Conservation (phyloP, 1,140 invertebrate genomes). For the Aradophagus sp. region DNA sequence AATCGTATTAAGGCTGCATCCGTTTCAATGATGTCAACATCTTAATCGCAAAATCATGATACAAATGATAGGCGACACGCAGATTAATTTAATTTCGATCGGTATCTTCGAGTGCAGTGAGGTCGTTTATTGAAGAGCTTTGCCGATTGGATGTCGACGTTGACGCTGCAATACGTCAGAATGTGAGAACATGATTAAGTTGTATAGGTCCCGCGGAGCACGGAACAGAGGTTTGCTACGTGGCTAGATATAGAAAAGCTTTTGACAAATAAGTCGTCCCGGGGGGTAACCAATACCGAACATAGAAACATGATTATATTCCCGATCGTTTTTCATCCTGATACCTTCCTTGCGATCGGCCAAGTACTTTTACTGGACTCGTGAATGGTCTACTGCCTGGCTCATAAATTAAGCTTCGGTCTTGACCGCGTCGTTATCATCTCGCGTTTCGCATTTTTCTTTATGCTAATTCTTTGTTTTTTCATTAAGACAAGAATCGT, state of each 20-base stretch:
- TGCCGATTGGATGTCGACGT: slow-evolving; percentile 46
- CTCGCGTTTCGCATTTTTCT: slow-evolving; percentile 22
- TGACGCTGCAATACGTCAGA: slow-evolving; percentile 63
- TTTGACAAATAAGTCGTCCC: slow-evolving; percentile 67
- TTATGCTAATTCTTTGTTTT: slow-evolving; percentile 14
- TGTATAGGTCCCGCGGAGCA: slow-evolving; percentile 42
- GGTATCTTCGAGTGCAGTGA: slow-evolving; percentile 46
- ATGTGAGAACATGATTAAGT: slow-evolving; percentile 69
- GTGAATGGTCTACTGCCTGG: slow-evolving; percentile 37
- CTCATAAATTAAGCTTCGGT: slow-evolving; percentile 48
- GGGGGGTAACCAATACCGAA: slow-evolving; percentile 59
- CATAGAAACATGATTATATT: slow-evolving; percentile 54
- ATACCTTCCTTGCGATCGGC: slow-evolving; percentile 49
- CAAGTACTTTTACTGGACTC: slow-evolving; percentile 25
- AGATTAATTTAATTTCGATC: slow-evolving; percentile 65
- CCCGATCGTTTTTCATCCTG: slow-evolving; percentile 52
- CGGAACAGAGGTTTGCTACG: slow-evolving; percentile 46
- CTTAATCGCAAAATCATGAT: slow-evolving; percentile 30
- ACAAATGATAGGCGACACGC: slow-evolving; percentile 37
- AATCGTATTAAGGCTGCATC: slow-evolving; percentile 6
- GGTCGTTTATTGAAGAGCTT: slow-evolving; percentile 44
- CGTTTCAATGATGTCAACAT: slow-evolving; percentile 26
- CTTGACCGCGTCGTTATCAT: slow-evolving; percentile 26
- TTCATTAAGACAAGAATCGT: too few species aligned
- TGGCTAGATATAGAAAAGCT: slow-evolving; percentile 50